Evolutionary conservation across 2,797 vertebrate species (phyloP), one percentile per base, ranked within the genome.

Genomic region (Lepilemur ruficaudatus): DNA sequence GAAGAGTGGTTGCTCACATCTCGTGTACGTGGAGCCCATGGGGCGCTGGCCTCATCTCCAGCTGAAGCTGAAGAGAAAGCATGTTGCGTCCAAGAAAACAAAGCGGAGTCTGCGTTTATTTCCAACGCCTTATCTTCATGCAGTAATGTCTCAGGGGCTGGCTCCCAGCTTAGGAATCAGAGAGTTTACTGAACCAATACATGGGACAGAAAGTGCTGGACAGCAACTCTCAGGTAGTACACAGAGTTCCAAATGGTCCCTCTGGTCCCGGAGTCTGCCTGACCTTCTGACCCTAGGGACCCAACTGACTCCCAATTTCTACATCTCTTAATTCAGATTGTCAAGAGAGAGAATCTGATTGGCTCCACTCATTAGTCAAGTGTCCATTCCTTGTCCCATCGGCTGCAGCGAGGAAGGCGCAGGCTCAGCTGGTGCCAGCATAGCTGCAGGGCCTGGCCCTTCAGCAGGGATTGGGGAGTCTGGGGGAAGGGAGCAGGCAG

Each of bases 281-380:
- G 50, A 65, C 30, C 41, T 23, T 38, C 67, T 35, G 30, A 63
- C 15, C 52, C 46, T 17, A 48, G 48, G 48, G 28, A 57, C 28
- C 50, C 65, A 18, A 0, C 10, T 72, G 46, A 75, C 76, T 81
- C 75, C 11, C 59, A 75, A n/a, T 84, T 72, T 80, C 91, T 65
- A 12, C 17, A 55, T 38, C 52, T 78, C 25, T 46, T 61, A 57
- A 57, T 50, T 94, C 43, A 72, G 38, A 72, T 59, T 57, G 48
- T 59, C 48, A 48, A 76, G 52, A 93, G 50, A 89, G 59, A 87
- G 50, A 52, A 59, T 95, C 67, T 55, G 43, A 52, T 88, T 92
- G 73, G 72, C 46, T 73, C 61, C 23, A 8, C 63, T 85, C 43
- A 10, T 70, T 63, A 23, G 46, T 38, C 41, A 38, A 22, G 4